Evolutionary conservation across 2,113 vertebrate genomes (phyloP).

Genomic region (Nycticryphes semicollaris): DNA sequence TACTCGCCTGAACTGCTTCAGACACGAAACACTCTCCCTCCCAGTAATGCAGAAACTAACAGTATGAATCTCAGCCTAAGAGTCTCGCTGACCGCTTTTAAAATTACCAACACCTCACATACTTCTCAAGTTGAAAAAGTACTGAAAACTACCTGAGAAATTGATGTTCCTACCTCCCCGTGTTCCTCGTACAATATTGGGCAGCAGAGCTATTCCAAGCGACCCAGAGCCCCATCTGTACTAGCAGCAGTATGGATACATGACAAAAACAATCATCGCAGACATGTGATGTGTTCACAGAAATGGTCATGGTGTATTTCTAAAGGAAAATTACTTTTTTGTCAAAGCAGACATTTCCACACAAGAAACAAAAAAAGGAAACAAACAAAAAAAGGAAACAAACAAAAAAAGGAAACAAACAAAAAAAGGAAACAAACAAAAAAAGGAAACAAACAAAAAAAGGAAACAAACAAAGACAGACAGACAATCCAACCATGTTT

Average conservation of each 20-base stretch:
- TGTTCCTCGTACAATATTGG: neutral
- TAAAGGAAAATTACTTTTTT: neutral
- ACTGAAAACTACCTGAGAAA: neutral
- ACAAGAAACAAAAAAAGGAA: neutral
- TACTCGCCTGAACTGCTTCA: neutral
- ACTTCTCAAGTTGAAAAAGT: neutral
- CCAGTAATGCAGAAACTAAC: neutral
- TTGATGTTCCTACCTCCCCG: neutral
- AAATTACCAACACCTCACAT: neutral
- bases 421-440: neutral
- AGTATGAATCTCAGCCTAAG: neutral
- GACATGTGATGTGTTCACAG: neutral
- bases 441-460: neutral
- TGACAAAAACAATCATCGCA: neutral
- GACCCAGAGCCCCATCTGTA: neutral
- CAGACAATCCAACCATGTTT: neutral
- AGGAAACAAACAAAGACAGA: no score
- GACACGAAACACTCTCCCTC: neutral
- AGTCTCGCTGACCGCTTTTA: neutral
- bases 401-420: neutral
- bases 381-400: neutral
- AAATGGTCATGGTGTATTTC: neutral
- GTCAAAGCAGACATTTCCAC: neutral
- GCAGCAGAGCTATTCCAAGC: neutral
- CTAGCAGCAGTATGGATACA: rapidly evolving